phyloP scores from a whole-genome alignment of 2,113 vertebrate species.

The Vimba vimba region DNA sequence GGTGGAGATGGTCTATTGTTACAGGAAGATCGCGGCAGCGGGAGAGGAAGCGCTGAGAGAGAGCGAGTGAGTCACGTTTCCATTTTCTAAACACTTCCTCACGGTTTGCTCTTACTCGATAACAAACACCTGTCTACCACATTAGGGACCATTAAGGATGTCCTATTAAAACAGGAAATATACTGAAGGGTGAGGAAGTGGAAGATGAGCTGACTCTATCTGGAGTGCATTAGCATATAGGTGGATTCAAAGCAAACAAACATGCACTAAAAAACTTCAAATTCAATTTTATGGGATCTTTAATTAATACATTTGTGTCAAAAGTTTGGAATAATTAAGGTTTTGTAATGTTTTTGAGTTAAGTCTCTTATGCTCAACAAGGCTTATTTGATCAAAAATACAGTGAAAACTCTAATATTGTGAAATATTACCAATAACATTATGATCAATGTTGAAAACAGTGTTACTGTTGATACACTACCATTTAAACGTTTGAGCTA shows the following conservation, averaged over 20 bases:
- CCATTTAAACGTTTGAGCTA: too few species aligned
- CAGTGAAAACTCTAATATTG: too few species aligned
- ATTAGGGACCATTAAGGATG: background rate
- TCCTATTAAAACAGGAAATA: background rate
- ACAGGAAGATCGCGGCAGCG: conserved; percentile 85
- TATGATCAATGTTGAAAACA: too few species aligned
- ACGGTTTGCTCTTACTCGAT: background rate
- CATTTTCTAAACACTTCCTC: background rate
- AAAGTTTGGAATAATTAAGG: too few species aligned
- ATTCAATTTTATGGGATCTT: background rate
- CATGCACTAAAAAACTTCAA: background rate
- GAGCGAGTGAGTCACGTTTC: conserved; percentile 80
- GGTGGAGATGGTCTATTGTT: conserved; percentile 93
- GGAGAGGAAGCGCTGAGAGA: conserved; percentile 84
- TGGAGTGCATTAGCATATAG: background rate
- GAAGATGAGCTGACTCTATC: too few species aligned
- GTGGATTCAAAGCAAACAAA: background rate
- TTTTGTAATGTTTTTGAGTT: too few species aligned
- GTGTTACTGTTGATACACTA: too few species aligned
- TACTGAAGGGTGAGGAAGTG: background rate
- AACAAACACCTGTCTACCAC: background rate
- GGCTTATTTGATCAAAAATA: too few species aligned
- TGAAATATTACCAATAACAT: too few species aligned
- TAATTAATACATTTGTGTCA: too few species aligned
- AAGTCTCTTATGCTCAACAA: too few species aligned